Evolutionary conservation across 1,140 invertebrate species (phyloP).

Genomic region (Rhagoletis pomonella): DNA sequence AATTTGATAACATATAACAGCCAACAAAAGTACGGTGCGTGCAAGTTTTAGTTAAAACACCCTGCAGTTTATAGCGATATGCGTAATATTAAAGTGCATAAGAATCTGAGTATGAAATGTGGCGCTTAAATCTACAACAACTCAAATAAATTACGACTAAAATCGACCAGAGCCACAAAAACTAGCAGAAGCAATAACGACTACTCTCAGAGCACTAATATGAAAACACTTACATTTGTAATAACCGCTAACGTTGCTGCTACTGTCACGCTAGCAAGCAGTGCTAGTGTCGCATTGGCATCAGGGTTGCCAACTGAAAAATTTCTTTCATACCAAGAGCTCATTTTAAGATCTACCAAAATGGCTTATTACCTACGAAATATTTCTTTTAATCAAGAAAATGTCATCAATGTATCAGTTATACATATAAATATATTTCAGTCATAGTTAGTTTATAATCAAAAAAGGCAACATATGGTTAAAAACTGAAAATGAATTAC

Average conservation of each 20-base stretch:
- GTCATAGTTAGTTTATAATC: no score
- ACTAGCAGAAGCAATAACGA: not conserved
- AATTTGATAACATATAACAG: not conserved
- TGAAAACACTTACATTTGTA: constrained; percentile 25
- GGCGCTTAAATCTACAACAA: constrained; percentile 34
- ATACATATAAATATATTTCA: no score
- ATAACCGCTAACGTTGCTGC: constrained; percentile 42
- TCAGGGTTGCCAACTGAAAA: no score
- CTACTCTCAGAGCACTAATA: not conserved
- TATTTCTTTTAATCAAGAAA: no score
- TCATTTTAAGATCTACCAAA: no score
- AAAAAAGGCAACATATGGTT: no score
- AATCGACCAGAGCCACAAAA: constrained; percentile 6
- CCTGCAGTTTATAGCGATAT: constrained; percentile 2
- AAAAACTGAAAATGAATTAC: no score
- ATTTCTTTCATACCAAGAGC: no score
- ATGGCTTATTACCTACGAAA: no score
- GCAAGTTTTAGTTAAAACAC: constrained; percentile 31
- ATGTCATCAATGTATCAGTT: no score
- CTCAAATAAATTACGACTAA: constrained; percentile 43
- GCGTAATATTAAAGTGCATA: not conserved
- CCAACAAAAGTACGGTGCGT: constrained; percentile 2
- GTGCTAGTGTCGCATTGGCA: not conserved
- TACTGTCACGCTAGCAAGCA: not conserved
- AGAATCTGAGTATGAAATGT: constrained; percentile 34